These are phyloP conservation scores for Cassiopea andromeda DNA, from an alignment of 30 jellyfish, hydroid and myxozoan species.

Conservation along the genomic window DNA sequence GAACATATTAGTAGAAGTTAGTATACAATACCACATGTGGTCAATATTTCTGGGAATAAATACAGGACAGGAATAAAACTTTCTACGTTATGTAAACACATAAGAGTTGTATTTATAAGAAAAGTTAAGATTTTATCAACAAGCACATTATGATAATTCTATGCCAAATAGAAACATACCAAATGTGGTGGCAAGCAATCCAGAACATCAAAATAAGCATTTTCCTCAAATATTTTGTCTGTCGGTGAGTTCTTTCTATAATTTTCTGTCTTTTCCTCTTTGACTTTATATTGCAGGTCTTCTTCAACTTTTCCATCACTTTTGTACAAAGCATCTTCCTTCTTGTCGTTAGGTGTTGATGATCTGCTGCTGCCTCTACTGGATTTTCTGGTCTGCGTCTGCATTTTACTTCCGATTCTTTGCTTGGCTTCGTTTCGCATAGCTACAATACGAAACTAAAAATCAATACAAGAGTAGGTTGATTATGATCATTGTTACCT, in stretches of 20 bases:
- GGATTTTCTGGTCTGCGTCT: constrained; percentile 43
- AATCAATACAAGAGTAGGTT: not conserved
- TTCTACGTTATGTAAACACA: too few species aligned
- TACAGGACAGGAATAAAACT: too few species aligned
- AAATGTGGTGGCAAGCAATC: constrained; percentile 92
- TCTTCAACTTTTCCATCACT: not conserved
- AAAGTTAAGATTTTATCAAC: too few species aligned
- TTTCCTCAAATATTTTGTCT: constrained; percentile 68
- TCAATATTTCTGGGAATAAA: too few species aligned
- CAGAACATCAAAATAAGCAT: constrained; percentile 82
- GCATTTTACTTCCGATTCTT: not conserved
- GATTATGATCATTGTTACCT: too few species aligned
- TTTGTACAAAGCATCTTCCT: constrained; percentile 7
- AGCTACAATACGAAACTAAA: not conserved
- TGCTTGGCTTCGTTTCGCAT: constrained; percentile 36
- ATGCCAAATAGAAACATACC: constrained; percentile 55
- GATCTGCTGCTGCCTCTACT: constrained; percentile 72
- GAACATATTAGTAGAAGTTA: too few species aligned
- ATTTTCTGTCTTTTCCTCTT: constrained; percentile 14
- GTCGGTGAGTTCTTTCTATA: constrained; percentile 44
- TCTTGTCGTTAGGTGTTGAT: constrained; percentile 67
- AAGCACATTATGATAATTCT: not conserved
- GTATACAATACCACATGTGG: too few species aligned
- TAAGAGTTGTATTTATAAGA: too few species aligned
- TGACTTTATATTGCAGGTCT: not conserved